Conservation (phyloP, 2,888 invertebrate species). For the Poecilobothrus nobilitatus region DNA sequence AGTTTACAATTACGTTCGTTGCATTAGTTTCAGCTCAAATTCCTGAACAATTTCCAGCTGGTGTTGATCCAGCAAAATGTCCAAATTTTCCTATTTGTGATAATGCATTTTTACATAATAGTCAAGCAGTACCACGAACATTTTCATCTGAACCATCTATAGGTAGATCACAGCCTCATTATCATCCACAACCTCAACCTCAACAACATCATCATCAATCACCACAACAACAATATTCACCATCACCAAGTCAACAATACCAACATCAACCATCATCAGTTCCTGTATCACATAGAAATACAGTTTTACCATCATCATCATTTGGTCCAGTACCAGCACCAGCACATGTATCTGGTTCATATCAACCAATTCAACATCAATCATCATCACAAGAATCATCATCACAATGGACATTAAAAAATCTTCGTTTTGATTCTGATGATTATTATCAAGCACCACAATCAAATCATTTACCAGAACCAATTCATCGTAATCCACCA, state of each 20-base stretch:
- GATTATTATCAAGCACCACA: constrained; percentile 21
- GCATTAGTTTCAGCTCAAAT: constrained; percentile 41
- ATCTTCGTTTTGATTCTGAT: background rate
- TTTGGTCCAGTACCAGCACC: constrained; percentile 28
- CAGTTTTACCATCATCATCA: constrained; percentile 25
- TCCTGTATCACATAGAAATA: constrained; percentile 30
- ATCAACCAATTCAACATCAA: background rate
- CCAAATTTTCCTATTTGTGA: constrained; percentile 48
- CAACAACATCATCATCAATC: constrained; percentile 28
- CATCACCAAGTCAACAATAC: constrained; percentile 22
- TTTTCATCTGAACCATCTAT: background rate
- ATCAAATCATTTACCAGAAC: constrained; percentile 26
- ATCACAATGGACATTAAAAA: constrained; percentile 1
- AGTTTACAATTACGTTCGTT: constrained; percentile 34
- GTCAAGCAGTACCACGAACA: constrained; percentile 37
- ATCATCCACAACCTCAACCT: constrained; percentile 21
- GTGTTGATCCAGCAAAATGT: constrained; percentile 45
- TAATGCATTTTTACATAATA: constrained; percentile 43
- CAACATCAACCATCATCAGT: constrained; percentile 23
- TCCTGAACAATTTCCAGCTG: constrained; percentile 45
- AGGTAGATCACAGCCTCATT: constrained; percentile 10
- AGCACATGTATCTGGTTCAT: background rate
- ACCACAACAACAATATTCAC: constrained; percentile 19
- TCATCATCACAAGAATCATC: background rate
- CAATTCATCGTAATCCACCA: constrained; percentile 14